Evolutionary conservation across 2,888 invertebrate species (phyloP).

Genomic region (Sinohyriopsis cumingii): DNA sequence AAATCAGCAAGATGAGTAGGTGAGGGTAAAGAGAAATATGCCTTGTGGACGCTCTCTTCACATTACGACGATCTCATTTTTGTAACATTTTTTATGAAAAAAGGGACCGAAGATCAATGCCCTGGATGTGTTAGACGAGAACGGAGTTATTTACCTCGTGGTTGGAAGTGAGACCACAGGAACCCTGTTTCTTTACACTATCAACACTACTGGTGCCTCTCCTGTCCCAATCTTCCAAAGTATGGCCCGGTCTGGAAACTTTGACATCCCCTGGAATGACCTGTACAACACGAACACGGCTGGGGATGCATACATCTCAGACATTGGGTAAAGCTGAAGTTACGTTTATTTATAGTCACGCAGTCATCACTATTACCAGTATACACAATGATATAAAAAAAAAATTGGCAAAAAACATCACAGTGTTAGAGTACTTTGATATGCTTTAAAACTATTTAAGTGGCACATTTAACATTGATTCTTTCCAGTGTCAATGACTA

Average conservation of each 20-base stretch:
- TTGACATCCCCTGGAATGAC: conserved; percentile 40
- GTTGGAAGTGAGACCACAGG: conserved; percentile 45
- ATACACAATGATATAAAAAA: too few relatives aligned
- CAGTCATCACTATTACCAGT: too few relatives aligned
- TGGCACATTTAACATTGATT: too few relatives aligned
- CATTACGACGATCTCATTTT: not conserved
- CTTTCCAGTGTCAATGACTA: too few relatives aligned
- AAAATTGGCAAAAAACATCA: too few relatives aligned
- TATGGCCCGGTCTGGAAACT: conserved; percentile 26
- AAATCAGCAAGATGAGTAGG: too few relatives aligned
- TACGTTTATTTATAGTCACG: too few relatives aligned
- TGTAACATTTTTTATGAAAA: not conserved
- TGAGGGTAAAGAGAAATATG: too few relatives aligned
- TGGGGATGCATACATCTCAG: conserved; percentile 42
- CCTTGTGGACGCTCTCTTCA: not conserved
- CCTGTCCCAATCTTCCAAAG: conserved; percentile 39
- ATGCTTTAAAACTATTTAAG: too few relatives aligned
- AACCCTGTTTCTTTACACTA: conserved; percentile 39
- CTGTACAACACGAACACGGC: conserved; percentile 32
- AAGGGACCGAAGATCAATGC: conserved; percentile 46
- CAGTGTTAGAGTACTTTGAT: too few relatives aligned
- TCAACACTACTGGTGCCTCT: conserved; percentile 26
- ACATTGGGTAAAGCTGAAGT: conserved; percentile 32
- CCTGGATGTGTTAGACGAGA: conserved; percentile 38
- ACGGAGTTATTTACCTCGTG: conserved; percentile 34